phyloP scores from a whole-genome alignment of 1,140 invertebrate species.

The Drosophila ananassae region DNA sequence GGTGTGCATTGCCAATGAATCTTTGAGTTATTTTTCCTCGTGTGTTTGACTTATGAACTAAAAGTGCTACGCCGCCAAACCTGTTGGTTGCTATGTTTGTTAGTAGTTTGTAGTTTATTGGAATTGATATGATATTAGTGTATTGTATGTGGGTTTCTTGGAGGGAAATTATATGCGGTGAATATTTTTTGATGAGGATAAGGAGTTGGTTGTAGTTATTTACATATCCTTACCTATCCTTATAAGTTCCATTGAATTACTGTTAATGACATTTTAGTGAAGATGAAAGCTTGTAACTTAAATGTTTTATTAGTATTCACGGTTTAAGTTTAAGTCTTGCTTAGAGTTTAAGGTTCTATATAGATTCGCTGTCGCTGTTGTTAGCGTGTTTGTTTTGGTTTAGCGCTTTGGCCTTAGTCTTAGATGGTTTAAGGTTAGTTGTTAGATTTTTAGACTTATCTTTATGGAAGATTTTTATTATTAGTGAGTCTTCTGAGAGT shows the following conservation, averaged over 20 bases:
- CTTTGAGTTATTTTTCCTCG: conserved; percentile 7
- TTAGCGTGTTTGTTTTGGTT: too few species aligned
- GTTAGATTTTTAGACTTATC: not conserved
- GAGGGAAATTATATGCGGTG: conserved; percentile 6
- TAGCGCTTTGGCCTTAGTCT: too few species aligned
- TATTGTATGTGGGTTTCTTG: conserved; percentile 9
- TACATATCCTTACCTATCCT: conserved; percentile 11
- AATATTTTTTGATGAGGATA: too few species aligned
- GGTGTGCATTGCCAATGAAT: too few species aligned
- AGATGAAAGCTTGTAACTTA: too few species aligned
- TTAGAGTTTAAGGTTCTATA: conserved; percentile 1
- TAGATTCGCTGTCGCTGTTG: too few species aligned
- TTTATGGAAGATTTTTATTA: conserved; percentile 1
- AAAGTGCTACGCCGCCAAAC: too few species aligned
- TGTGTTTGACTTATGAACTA: not conserved
- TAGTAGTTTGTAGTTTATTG: too few species aligned
- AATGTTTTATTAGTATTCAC: not conserved
- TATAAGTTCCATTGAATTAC: conserved; percentile 5
- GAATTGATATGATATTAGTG: too few species aligned
- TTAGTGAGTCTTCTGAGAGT: conserved; percentile 7
- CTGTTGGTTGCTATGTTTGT: too few species aligned
- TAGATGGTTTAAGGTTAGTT: too few species aligned
- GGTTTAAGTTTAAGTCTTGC: conserved; percentile 4
- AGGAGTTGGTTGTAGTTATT: conserved; percentile 12
- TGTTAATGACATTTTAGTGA: too few species aligned